A percentile compares a stretch with the other conserved stretches of the same genome.
Conservation (phyloP, 2,888 invertebrate species). For the Protophormia terraenovae region DNA sequence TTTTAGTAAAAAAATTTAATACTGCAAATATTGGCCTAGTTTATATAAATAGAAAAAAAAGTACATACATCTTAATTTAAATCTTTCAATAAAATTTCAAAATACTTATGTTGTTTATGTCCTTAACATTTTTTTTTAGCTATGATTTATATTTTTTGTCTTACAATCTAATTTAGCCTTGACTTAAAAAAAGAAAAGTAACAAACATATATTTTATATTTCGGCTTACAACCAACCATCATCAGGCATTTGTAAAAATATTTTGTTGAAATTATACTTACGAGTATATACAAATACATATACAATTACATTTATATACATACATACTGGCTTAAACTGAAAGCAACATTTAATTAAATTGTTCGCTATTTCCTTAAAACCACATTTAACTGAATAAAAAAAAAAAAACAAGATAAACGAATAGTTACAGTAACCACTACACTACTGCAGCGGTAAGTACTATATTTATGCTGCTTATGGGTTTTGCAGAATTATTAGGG, state of each 20-base stretch:
- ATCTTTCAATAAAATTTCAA: neutral
- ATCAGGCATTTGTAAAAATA: constrained; percentile 16
- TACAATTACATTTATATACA: neutral
- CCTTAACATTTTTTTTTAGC: neutral
- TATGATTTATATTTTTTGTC: neutral
- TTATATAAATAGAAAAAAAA: no score
- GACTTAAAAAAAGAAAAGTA: constrained; percentile 14
- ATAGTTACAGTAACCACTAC: constrained; percentile 36
- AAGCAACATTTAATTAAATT: constrained; percentile 65
- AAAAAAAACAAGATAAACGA: constrained; percentile 25
- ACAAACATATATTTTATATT: constrained; percentile 16
- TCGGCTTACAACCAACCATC: neutral
- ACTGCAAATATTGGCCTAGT: no score
- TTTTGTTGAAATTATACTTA: constrained; percentile 24
- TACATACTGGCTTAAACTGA: neutral
- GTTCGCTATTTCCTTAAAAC: constrained; percentile 59
- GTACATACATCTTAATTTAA: no score
- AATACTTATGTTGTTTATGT: neutral
- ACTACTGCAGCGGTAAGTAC: constrained; percentile 44
- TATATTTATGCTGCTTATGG: neutral
- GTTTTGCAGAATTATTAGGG: neutral
- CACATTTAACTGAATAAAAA: constrained; percentile 46
- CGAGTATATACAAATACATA: neutral
- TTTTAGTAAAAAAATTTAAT: no score
- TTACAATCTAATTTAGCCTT: constrained; percentile 14